phyloP scores from a whole-genome alignment of 2,797 vertebrate species.

The Cossypha niveicapilla region DNA sequence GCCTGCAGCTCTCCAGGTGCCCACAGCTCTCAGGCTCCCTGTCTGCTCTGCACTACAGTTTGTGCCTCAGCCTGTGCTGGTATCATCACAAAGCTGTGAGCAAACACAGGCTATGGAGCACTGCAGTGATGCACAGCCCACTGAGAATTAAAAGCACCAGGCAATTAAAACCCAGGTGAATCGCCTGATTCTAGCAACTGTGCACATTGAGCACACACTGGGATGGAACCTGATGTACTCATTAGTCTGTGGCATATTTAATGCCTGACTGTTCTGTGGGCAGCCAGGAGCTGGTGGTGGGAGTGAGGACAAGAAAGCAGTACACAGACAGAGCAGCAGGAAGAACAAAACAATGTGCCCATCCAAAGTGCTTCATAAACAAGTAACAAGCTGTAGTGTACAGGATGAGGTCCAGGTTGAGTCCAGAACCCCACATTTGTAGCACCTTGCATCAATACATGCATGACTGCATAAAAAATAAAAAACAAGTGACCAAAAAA shows the following conservation, averaged over 20 bases:
- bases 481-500: not conserved
- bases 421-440: not conserved
- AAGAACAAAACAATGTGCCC: not conserved
- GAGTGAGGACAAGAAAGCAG: not conserved
- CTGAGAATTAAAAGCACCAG: not conserved
- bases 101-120: not conserved
- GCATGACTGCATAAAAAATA: not conserved
- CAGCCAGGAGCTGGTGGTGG: not conserved
- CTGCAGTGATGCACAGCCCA: not conserved
- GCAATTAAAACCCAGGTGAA: not conserved
- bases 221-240: not conserved
- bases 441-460: not conserved
- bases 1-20: not conserved
- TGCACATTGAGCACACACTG: not conserved
- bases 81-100: not conserved
- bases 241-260: not conserved
- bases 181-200: not conserved
- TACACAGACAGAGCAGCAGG: not conserved
- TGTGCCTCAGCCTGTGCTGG: accelerated
- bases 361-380: not conserved
- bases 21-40: not conserved
- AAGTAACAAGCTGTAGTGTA: not conserved
- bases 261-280: not conserved
- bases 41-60: not conserved
- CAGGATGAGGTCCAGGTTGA: not conserved